A percentile compares a stretch with the other conserved stretches of the same genome.
Evolutionary conservation across 2,113 vertebrate species (phyloP).

Genomic region (Corapipo altera): DNA sequence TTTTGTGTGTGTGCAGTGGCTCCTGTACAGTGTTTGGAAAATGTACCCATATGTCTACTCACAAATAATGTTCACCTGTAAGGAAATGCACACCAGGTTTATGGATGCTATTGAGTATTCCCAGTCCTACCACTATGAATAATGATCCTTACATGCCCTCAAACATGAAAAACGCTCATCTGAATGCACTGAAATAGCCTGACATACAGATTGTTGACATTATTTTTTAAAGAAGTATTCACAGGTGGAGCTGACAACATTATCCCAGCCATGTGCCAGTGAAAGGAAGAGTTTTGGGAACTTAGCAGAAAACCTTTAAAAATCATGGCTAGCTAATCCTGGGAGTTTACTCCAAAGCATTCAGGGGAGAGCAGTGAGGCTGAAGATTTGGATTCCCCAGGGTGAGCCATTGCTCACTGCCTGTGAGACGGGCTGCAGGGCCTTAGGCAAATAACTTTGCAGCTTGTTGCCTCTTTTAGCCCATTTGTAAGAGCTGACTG

Average conservation of each 20-base stretch:
- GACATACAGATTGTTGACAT: not conserved
- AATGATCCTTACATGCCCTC: constrained; percentile 58
- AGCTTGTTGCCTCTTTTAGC: constrained; percentile 18
- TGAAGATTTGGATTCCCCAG: not conserved
- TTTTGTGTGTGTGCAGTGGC: not conserved
- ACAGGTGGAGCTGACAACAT: not conserved
- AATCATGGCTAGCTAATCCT: not conserved
- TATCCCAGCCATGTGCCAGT: not conserved
- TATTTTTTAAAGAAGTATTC: constrained; percentile 19
- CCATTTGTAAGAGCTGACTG: constrained; percentile 7
- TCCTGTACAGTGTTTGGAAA: constrained; percentile 48
- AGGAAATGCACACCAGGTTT: constrained; percentile 65
- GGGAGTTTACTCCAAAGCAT: not conserved
- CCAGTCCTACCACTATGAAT: constrained; percentile 58
- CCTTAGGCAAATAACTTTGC: constrained; percentile 39
- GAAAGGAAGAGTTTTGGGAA: not conserved
- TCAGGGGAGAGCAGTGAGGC: not conserved
- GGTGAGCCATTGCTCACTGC: not conserved
- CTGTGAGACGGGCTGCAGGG: not conserved
- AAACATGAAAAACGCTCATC: constrained; percentile 57
- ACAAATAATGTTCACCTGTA: constrained; percentile 67
- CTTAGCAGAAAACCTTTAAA: not conserved
- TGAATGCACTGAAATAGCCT: constrained; percentile 36
- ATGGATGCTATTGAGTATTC: constrained; percentile 64
- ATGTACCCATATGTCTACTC: constrained; percentile 62